Evolutionary conservation across 2,113 vertebrate genomes (phyloP).

Genomic region (Gasterosteus nipponicus): DNA sequence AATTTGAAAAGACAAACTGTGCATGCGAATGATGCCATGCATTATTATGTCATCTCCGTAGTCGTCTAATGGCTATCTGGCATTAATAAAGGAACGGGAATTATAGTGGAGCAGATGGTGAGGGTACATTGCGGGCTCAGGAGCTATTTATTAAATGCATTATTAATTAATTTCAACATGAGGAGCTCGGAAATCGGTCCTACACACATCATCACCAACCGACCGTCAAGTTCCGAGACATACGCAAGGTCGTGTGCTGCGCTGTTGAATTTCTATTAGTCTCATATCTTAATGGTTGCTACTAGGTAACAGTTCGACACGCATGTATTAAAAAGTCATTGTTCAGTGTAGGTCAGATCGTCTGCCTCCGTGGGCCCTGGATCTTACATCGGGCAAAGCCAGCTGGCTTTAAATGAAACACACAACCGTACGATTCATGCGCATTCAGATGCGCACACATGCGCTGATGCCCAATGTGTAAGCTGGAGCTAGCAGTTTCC

Average conservation of each 20-base stretch:
- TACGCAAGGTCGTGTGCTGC: constrained; percentile 39
- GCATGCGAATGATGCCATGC: constrained; percentile 79
- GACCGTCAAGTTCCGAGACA: constrained; percentile 38
- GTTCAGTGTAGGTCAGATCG: constrained; percentile 7
- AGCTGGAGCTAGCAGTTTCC: constrained; percentile 63
- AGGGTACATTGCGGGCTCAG: constrained; percentile 78
- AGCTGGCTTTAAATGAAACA: constrained; percentile 2
- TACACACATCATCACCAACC: constrained; percentile 36
- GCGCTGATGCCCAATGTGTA: constrained; percentile 38
- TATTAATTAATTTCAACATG: constrained; percentile 86
- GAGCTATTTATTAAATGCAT: constrained; percentile 86
- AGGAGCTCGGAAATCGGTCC: constrained; percentile 72
- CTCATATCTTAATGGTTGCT: constrained; percentile 27
- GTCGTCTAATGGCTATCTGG: constrained; percentile 79
- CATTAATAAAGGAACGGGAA: constrained; percentile 80
- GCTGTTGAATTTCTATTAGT: constrained; percentile 23
- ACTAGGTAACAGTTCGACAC: constrained; percentile 22
- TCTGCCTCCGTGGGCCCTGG: constrained; percentile 6
- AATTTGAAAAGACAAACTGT: constrained; percentile 80
- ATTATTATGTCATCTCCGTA: constrained; percentile 81
- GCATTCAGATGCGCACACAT: constrained; percentile 11
- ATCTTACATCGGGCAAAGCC: constrained; percentile 9
- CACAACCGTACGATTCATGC: neutral
- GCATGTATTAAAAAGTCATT: constrained; percentile 19
- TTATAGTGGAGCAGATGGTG: constrained; percentile 83